Percentiles rank a stretch among this genome's conserved stretches.
These are phyloP conservation scores for Ligdia adustata DNA, from an alignment of 2,888 invertebrate species.

Conservation along the genomic window DNA sequence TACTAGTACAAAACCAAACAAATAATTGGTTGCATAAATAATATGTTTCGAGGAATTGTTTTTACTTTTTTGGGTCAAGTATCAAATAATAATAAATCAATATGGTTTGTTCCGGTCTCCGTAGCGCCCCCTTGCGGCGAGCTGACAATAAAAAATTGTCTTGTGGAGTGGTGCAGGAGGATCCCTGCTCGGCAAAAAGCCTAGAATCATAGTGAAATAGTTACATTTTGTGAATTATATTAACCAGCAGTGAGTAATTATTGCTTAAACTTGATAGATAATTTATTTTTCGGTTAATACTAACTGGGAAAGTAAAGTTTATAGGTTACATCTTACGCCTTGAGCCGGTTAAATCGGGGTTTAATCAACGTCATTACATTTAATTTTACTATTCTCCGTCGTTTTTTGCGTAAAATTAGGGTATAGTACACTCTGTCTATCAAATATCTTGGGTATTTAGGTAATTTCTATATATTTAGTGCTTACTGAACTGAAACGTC, in stretches of 20 bases:
- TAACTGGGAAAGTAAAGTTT: constrained; percentile 1
- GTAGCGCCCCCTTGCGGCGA: constrained; percentile 61
- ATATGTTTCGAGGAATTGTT: too few relatives aligned
- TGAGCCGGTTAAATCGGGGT: constrained; percentile 58
- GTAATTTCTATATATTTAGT: constrained; percentile 8
- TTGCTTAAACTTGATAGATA: constrained; percentile 5
- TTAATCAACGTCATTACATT: constrained; percentile 62
- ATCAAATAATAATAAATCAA: constrained; percentile 49
- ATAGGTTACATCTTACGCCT: constrained; percentile 49
- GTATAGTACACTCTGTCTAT: background rate
- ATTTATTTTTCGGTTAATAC: constrained; percentile 1
- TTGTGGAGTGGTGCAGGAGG: constrained; percentile 70
- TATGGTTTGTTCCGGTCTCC: constrained; percentile 60
- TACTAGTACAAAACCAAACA: too few relatives aligned
- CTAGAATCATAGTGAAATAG: constrained; percentile 62
- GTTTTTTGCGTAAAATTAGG: constrained; percentile 1
- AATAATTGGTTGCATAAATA: too few relatives aligned
- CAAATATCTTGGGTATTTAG: background rate
- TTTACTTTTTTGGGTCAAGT: too few relatives aligned
- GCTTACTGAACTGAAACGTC: constrained; percentile 44
- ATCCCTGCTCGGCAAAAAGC: constrained; percentile 59
- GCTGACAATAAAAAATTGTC: constrained; percentile 60
- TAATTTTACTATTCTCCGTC: constrained; percentile 41
- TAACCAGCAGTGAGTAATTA: constrained; percentile 65
- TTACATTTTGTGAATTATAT: constrained; percentile 62